Evolutionary conservation across 64 coral and sea anemone genomes (phyloP).

Genomic region (Porites australiensis): DNA sequence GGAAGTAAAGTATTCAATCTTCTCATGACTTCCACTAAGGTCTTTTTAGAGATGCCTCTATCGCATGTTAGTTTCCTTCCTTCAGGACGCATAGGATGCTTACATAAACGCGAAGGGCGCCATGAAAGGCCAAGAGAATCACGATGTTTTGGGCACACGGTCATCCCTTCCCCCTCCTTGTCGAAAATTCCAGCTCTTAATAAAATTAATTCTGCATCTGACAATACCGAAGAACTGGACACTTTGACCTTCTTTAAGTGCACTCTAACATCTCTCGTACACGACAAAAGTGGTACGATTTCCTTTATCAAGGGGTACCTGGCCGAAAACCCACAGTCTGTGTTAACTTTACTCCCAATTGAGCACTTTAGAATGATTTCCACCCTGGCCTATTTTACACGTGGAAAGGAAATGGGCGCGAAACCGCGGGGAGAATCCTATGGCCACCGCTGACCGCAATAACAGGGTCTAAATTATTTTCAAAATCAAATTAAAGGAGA

Average conservation of each 20-base stretch:
- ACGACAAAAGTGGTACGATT: too few relatives aligned
- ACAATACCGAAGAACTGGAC: conserved; percentile 13
- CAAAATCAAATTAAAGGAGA: too few relatives aligned
- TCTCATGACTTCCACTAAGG: background rate
- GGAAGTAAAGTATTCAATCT: conserved; percentile 18
- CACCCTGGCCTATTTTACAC: too few relatives aligned
- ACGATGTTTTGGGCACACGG: conserved; percentile 40
- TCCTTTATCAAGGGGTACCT: too few relatives aligned
- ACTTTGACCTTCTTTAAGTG: conserved; percentile 7
- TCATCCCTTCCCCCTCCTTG: background rate
- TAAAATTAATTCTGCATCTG: conserved; percentile 31
- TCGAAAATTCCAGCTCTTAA: background rate
- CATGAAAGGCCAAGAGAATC: conserved; percentile 22
- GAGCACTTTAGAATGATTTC: too few relatives aligned
- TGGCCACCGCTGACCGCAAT: too few relatives aligned
- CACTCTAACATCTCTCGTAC: background rate
- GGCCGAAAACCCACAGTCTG: too few relatives aligned
- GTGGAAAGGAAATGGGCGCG: too few relatives aligned
- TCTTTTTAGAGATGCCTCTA: conserved; percentile 1
- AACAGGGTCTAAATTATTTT: too few relatives aligned
- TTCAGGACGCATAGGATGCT: conserved; percentile 5
- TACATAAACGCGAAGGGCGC: conserved; percentile 9
- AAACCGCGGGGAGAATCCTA: too few relatives aligned
- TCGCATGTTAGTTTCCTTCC: too few relatives aligned
- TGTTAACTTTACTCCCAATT: too few relatives aligned